Percentiles rank a stretch among this genome's conserved stretches.
Evolutionary conservation across 2,113 vertebrate genomes (phyloP).

Genomic region (Bagarius yarrelli): DNA sequence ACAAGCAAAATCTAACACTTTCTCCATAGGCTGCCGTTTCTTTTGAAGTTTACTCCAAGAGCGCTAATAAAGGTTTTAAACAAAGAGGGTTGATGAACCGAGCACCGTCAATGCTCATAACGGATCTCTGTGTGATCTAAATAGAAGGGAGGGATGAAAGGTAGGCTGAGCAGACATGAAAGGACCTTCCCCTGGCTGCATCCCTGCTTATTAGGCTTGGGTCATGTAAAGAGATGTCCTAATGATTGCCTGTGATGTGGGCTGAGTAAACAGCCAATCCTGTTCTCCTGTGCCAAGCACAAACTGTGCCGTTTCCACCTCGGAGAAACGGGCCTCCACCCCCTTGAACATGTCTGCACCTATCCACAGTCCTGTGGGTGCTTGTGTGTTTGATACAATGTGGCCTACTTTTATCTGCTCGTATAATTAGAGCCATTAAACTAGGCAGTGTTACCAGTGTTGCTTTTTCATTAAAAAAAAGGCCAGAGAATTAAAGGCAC

Average conservation of each 20-base stretch:
- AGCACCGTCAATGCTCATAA: slow-evolving; percentile 32
- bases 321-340: slow-evolving; percentile 42
- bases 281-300: slow-evolving; percentile 13
- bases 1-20: neutral
- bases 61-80: slow-evolving; percentile 6
- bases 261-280: slow-evolving; percentile 31
- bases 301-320: slow-evolving; percentile 13
- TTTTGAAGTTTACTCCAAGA: slow-evolving; percentile 18
- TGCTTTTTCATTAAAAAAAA: slow-evolving; percentile 49
- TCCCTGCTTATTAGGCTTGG: slow-evolving; percentile 45
- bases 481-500: neutral
- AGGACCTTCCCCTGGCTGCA: slow-evolving; percentile 24
- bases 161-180: slow-evolving; percentile 48
- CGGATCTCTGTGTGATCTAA: slow-evolving; percentile 38
- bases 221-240: slow-evolving; percentile 43
- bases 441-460: slow-evolving; percentile 49
- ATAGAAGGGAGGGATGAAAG: slow-evolving; percentile 48
- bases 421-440: slow-evolving; percentile 66
- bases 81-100: slow-evolving; percentile 4
- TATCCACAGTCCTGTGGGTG: neutral
- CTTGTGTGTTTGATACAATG: slow-evolving; percentile 28
- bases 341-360: slow-evolving; percentile 48
- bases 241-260: slow-evolving; percentile 49
- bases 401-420: slow-evolving; percentile 67
- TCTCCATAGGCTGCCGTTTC: neutral